Evolutionary conservation across 2,888 invertebrate species (phyloP), one percentile per base, ranked within the genome.

Genomic region (Aleiodes testaceus): DNA sequence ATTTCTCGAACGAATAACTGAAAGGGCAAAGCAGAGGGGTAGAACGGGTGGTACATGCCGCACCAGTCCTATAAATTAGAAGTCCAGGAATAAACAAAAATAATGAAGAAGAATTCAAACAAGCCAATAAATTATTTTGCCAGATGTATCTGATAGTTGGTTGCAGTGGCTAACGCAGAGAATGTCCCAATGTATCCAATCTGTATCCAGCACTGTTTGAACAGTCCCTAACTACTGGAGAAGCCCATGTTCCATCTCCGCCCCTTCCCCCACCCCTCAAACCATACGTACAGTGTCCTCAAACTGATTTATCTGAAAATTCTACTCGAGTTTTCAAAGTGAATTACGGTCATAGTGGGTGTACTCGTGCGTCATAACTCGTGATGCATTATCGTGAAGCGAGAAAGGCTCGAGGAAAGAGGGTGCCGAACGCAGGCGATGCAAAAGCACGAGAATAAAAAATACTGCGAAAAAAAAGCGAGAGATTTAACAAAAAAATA

Each of bases 301-400:
- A 67, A 69, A 75, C 75, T 78, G 79, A 81, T 79, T 81, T 77
- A 78, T 69, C 76, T 74, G 75, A 73, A 79, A 80, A 80, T 78
- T 74, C 73, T 59, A 36, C 66, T 52, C 36, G 59, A 79, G 76
- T 77, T 75, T 79, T 74, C 74, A 76, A 79, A 77, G 78, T 78
- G 75, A 80, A 78, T 78, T 80, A 79, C 61, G 73, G 61, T 30
- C 55, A 49, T 45, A 45, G 49, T 66, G 69, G 49, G 67, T 68
- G 64, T 67, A 65, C 66, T 42, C 55, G 45, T 66, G 66, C 61
- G 63, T 70, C 69, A 55, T 74, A 72, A 70, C 70, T 74, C 70
- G 59, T 69, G 72, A 72, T 75, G 70, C 73, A 72, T 72, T 72
- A 70, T 69, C 66, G 47, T 69, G 73, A 69, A 70, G 11, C 9